phyloP scores from a whole-genome alignment of 53 echinoderm and acorn worm genomes.

The Stichopus horrens region DNA sequence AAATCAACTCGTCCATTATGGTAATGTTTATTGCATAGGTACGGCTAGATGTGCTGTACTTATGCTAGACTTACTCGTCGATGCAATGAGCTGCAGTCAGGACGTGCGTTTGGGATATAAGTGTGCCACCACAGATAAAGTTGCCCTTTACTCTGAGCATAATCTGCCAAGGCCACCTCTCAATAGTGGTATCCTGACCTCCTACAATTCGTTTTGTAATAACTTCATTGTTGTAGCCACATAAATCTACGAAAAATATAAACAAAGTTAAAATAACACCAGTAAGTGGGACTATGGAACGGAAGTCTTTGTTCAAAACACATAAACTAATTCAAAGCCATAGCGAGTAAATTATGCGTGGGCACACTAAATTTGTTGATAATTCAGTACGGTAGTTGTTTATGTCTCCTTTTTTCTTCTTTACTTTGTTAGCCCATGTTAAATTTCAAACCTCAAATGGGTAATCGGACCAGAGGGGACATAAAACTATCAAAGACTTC shows the following conservation, averaged over 20 bases:
- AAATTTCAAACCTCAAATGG: too few species aligned
- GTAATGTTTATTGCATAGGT: too few species aligned
- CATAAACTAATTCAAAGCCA: not conserved
- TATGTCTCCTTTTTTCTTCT: not conserved
- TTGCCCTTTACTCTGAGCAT: slow-evolving; percentile 51
- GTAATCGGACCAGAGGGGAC: too few species aligned
- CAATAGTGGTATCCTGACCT: slow-evolving; percentile 52
- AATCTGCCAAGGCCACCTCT: slow-evolving; percentile 89
- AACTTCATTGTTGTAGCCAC: slow-evolving; percentile 3
- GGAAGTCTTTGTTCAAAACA: not conserved
- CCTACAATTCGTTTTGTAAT: slow-evolving; percentile 50
- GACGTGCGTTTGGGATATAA: slow-evolving; percentile 68
- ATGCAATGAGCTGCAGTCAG: slow-evolving; percentile 93
- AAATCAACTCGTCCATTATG: too few species aligned
- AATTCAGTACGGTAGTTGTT: not conserved
- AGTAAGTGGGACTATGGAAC: not conserved
- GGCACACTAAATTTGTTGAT: not conserved
- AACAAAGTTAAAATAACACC: not conserved
- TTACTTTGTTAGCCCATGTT: not conserved
- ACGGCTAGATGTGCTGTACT: too few species aligned
- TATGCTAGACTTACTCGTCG: slow-evolving; percentile 43
- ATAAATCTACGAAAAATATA: not conserved
- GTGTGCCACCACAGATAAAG: slow-evolving; percentile 74
- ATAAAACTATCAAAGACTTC: too few species aligned
- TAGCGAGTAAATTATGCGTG: not conserved